phyloP scores from a whole-genome alignment of 2,888 invertebrate genomes.

The Podabrus alpinus region DNA sequence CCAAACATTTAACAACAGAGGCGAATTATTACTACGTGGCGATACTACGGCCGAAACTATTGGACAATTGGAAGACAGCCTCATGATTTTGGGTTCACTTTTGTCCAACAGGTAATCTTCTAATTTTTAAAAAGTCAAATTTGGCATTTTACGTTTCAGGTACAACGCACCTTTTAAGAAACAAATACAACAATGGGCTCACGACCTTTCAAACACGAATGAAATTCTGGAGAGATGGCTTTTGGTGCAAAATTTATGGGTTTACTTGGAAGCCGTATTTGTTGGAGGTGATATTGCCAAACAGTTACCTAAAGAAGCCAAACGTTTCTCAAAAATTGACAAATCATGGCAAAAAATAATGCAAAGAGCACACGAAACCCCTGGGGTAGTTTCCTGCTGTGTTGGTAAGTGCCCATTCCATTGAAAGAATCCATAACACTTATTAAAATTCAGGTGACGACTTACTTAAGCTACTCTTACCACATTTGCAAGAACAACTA shows the following conservation, averaged over 20 bases:
- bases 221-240: conserved; percentile 96
- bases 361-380: conserved; percentile 95
- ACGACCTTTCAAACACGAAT: conserved; percentile 92
- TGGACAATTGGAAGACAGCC: conserved; percentile 90
- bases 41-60: conserved; percentile 96
- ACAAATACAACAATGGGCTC: conserved; percentile 94
- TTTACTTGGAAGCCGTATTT: conserved; percentile 95
- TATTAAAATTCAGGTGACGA: conserved; percentile 69
- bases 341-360: conserved; percentile 99
- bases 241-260: conserved; percentile 97
- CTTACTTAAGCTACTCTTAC: conserved; percentile 84
- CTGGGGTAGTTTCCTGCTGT: conserved; percentile 94
- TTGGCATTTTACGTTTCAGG: conserved; percentile 53
- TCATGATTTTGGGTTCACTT: conserved; percentile 94
- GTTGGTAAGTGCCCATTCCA: conserved; percentile 60
- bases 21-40: conserved; percentile 87
- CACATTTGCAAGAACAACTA: conserved; percentile 93
- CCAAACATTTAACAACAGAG: conserved; percentile 92
- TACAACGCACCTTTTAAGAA: conserved; percentile 97
- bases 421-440: background rate
- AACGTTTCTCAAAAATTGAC: conserved; percentile 94
- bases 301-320: conserved; percentile 92
- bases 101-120: conserved; percentile 79
- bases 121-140: background rate
- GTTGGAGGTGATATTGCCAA: conserved; percentile 99